These are phyloP conservation scores for Cosmopolites sordidus DNA, from an alignment of 2,888 invertebrate species.

Conservation along the genomic window DNA sequence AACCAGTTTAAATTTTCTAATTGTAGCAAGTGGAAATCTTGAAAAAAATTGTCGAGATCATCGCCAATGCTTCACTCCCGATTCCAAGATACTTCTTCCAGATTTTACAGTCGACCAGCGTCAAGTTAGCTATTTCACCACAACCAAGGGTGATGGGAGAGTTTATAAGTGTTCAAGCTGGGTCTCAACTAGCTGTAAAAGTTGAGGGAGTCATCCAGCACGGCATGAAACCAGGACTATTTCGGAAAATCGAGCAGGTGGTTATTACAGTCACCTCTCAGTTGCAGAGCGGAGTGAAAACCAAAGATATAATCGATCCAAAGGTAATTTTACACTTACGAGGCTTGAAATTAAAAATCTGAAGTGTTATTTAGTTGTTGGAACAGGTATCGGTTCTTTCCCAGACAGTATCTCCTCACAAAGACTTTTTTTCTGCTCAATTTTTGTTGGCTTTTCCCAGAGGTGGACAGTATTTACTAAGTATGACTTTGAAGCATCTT, in stretches of 20 bases:
- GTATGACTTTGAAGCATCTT: conserved; percentile 4
- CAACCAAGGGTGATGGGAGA: conserved; percentile 77
- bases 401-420: conserved; percentile 82
- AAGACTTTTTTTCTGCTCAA: conserved; percentile 91
- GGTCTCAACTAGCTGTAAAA: conserved; percentile 84
- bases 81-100: conserved; percentile 80
- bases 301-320: conserved; percentile 40
- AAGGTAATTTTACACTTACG: conserved; percentile 35
- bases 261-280: conserved; percentile 67
- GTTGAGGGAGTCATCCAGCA: conserved; percentile 89
- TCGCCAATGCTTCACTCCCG: conserved; percentile 61
- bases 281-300: conserved; percentile 49
- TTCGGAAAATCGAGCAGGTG: conserved; percentile 67
- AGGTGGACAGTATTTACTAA: conserved; percentile 63
- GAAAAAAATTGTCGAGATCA: conserved; percentile 58
- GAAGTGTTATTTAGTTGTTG: conserved; percentile 39
- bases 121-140: conserved; percentile 77
- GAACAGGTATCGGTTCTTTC: conserved; percentile 54
- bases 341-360: conserved; percentile 1
- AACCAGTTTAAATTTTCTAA: not conserved
- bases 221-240: conserved; percentile 62
- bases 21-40: conserved; percentile 54
- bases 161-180: conserved; percentile 76
- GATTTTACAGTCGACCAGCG: conserved; percentile 74
- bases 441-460: conserved; percentile 73